These are phyloP conservation scores for Bombus breviceps DNA, from an alignment of 1,140 invertebrate species.

Conservation along the genomic window DNA sequence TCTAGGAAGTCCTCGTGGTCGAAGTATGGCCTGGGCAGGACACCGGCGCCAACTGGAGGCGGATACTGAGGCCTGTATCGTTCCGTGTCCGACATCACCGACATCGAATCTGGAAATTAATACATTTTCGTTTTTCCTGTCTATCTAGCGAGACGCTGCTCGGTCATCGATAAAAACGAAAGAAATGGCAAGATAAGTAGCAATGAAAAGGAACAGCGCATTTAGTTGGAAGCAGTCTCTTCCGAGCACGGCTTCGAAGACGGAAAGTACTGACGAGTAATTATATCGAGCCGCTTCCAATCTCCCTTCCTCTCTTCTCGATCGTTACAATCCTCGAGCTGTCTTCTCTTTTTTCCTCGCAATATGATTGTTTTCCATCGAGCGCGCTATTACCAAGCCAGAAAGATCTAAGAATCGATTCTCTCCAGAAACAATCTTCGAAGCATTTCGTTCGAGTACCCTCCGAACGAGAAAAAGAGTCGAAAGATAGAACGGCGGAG, in stretches of 20 bases:
- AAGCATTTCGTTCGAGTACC: slow-evolving; percentile 29
- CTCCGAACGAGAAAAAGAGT: neutral
- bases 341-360: neutral
- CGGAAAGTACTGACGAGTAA: slow-evolving; percentile 56
- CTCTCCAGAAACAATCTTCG: slow-evolving; percentile 23
- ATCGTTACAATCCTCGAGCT: neutral
- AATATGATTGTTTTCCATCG: slow-evolving; percentile 54
- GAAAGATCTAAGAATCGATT: slow-evolving; percentile 35
- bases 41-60: slow-evolving; percentile 74
- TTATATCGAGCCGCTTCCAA: slow-evolving; percentile 46
- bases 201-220: neutral
- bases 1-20: slow-evolving; percentile 81
- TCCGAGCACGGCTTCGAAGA: slow-evolving; percentile 1
- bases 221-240: slow-evolving; percentile 25
- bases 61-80: slow-evolving; percentile 81
- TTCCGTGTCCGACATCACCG: slow-evolving; percentile 89
- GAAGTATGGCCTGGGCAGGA: slow-evolving; percentile 79
- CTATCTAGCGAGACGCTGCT: neutral
- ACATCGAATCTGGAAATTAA: slow-evolving; percentile 87
- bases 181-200: slow-evolving; percentile 24
- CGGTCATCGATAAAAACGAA: neutral
- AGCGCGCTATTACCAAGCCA: slow-evolving; percentile 35
- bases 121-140: slow-evolving; percentile 27
- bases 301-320: neutral
- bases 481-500: neutral